Base-by-base conservation (phyloP, 2,113 vertebrate genomes). In the Taxidea taxus region DNA sequence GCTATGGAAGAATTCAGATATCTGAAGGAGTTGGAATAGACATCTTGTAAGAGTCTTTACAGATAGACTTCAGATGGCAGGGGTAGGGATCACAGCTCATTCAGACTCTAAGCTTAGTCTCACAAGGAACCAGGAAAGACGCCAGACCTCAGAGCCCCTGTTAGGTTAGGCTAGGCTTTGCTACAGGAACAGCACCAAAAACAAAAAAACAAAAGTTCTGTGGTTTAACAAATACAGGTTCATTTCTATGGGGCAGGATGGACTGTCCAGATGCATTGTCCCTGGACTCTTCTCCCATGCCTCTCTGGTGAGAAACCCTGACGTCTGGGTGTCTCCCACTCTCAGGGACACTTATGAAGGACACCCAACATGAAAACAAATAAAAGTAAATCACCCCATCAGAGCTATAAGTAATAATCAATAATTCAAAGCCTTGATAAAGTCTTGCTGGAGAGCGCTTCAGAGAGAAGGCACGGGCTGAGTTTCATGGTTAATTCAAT, bases 401-500 rank as follows among this genome's bases (percentile, higher is more conserved):
- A 97, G 97, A 97, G 97, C 98, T 98, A 98, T 98, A 99, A 99
- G 98, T 98, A 98, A 98, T 98, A 98, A 99, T 99, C 99, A 99
- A 99, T 99, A 99, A 99, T 99, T 99, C 98, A 99, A 99, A 98
- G 97, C 97, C 98, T 98, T 98, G 98, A 98, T 99, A 98, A 99
- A 99, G 98, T 98, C 97, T 98, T 98, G 98, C 98, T 98, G 97
- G 98, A 98, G 98, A 98, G 98, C 88, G 98, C 98, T 99, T 99
- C 99, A 99, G 99, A 99, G 99, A 98, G 99, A 99, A 99, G 99
- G 99, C 98, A 99, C 99, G 98, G 99, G 98, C 98, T 99, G 99
- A 98, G 99, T 99, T 99, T 99, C 99, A 99, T 99, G 99, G 99
- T 99, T 99, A 99, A 99, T 99, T 99, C 99, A 99, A 99, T 99